These are phyloP conservation scores for Leptopilina myrica DNA, from an alignment of 2,888 invertebrate species.

Conservation along the genomic window DNA sequence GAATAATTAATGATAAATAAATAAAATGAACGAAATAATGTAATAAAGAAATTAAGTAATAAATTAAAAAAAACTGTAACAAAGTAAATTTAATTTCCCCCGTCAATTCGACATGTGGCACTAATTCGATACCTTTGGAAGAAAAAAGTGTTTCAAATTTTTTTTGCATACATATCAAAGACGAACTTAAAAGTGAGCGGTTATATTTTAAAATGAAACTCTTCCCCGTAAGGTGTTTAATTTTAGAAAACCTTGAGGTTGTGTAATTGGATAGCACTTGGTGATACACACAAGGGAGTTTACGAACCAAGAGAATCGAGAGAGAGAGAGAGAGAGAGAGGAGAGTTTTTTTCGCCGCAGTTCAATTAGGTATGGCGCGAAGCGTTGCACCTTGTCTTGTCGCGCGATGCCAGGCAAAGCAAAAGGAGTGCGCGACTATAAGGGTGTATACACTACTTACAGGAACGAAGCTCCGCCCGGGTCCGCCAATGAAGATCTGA, in stretches of 20 bases:
- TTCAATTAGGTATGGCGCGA: conserved; percentile 34
- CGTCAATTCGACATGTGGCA: no score
- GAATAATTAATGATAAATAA: no score
- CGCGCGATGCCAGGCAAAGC: conserved; percentile 20
- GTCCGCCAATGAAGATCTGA: conserved; percentile 69
- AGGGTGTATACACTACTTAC: conserved; percentile 15
- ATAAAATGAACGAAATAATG: no score
- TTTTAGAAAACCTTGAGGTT: conserved; percentile 24
- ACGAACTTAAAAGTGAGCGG: no score
- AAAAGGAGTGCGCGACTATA: conserved; percentile 12
- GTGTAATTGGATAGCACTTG: conserved; percentile 24
- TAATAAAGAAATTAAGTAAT: no score
- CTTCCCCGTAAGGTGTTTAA: conserved; percentile 3
- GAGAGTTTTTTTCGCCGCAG: conserved; percentile 19
- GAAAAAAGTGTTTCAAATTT: no score
- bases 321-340: neutral
- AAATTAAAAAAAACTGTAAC: no score
- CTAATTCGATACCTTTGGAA: no score
- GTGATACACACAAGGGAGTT: neutral
- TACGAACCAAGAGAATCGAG: neutral
- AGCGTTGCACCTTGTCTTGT: conserved; percentile 39
- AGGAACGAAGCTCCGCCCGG: conserved; percentile 39
- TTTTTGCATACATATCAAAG: no score
- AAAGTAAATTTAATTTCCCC: no score
- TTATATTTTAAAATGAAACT: neutral